phyloP scores from a whole-genome alignment of 2,113 vertebrate genomes.

The Syngnathus typhle region DNA sequence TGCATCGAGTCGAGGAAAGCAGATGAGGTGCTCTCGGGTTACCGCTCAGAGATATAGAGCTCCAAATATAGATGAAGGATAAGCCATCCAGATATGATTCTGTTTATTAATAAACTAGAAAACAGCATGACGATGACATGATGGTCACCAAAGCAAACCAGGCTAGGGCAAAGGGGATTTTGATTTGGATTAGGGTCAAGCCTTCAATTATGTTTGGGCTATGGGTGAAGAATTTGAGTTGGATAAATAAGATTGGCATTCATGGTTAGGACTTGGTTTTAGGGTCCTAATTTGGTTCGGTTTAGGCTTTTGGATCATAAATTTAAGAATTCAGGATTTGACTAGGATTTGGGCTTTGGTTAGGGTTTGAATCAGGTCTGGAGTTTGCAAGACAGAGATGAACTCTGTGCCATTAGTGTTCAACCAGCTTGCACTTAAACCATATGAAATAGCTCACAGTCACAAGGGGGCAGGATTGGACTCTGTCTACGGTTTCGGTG shows the following conservation, averaged over 20 bases:
- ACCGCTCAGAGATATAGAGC: constrained; percentile 57
- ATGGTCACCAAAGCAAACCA: not conserved
- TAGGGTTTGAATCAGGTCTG: not conserved
- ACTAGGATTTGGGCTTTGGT: not conserved
- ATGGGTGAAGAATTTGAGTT: no score
- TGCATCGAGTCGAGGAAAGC: constrained; percentile 28
- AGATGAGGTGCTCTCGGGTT: constrained; percentile 61
- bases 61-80: constrained; percentile 66
- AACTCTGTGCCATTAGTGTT: no score
- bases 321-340: not conserved
- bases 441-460: no score
- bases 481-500: no score
- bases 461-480: no score
- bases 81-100: constrained; percentile 63
- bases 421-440: no score
- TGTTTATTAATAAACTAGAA: constrained; percentile 67
- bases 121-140: constrained; percentile 40
- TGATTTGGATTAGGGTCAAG: not conserved
- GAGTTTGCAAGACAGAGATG: no score
- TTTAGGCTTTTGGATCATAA: not conserved
- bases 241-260: not conserved
- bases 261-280: not conserved
- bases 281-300: not conserved
- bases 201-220: no score
- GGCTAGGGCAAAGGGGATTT: not conserved